Conservation (phyloP, 2,113 vertebrate genomes). For the Hylia prasina region DNA sequence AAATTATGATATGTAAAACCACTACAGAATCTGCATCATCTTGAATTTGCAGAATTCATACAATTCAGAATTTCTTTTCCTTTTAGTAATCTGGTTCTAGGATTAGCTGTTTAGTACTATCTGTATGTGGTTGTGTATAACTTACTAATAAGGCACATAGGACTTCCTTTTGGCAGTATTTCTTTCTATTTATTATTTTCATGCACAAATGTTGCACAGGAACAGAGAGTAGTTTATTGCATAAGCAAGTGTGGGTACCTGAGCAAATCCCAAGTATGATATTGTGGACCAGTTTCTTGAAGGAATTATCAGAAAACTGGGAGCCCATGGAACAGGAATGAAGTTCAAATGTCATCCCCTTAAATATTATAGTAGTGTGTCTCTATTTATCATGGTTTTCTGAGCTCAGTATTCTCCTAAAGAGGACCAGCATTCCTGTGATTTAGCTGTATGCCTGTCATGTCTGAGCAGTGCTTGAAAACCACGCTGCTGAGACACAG, state of each 20-base stretch:
- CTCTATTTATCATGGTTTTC: background rate
- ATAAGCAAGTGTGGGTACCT: background rate
- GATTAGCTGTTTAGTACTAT: background rate
- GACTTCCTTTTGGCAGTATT: background rate
- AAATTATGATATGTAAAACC: background rate
- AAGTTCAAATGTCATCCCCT: background rate
- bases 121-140: background rate
- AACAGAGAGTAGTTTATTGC: background rate
- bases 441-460: background rate
- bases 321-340: background rate
- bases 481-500: accelerated
- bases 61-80: too few species aligned
- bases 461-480: background rate
- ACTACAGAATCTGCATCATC: background rate
- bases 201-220: background rate
- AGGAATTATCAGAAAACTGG: background rate
- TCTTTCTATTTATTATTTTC: background rate
- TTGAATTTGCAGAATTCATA: background rate
- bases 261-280: background rate
- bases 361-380: background rate
- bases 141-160: background rate
- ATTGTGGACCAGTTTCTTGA: background rate
- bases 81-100: background rate
- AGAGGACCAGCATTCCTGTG: background rate
- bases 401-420: background rate